Evolutionary conservation across 2,113 vertebrate genomes (phyloP).

Genomic region (Plestiodon gilberti): DNA sequence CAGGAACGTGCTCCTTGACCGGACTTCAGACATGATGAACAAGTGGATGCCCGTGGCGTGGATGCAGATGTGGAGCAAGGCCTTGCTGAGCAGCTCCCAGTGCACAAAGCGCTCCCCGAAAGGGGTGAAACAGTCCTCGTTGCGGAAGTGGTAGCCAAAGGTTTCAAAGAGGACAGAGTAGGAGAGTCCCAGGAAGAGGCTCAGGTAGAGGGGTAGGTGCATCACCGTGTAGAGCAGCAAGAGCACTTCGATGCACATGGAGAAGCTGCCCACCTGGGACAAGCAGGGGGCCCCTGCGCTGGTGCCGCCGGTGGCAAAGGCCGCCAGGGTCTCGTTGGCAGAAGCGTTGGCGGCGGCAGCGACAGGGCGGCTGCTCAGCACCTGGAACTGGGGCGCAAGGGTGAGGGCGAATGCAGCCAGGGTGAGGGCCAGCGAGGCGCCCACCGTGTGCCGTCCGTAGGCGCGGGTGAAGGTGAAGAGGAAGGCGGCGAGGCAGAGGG

Average conservation of each 20-base stretch:
- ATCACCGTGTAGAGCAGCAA: constrained; percentile 95
- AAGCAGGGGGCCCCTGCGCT: background rate
- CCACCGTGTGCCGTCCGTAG: constrained; percentile 88
- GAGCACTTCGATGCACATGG: constrained; percentile 93
- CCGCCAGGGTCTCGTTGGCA: background rate
- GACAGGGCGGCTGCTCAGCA: constrained; percentile 61
- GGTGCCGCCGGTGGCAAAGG: too few species aligned
- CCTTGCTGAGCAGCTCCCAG: constrained; percentile 89
- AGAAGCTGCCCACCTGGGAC: constrained; percentile 88
- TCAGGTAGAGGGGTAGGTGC: constrained; percentile 93
- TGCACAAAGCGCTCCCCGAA: constrained; percentile 57
- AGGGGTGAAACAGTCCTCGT: constrained; percentile 55
- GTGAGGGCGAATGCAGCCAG: constrained; percentile 89
- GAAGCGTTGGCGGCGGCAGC: too few species aligned
- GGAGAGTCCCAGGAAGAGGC: constrained; percentile 87
- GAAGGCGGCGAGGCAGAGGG: constrained; percentile 85
- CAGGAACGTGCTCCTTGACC: constrained; percentile 96
- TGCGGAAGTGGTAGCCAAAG: constrained; percentile 86
- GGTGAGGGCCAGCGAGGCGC: constrained; percentile 87
- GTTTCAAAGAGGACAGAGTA: constrained; percentile 94
- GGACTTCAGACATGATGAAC: constrained; percentile 97
- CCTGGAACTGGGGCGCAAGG: constrained; percentile 88
- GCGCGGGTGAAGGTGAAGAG: constrained; percentile 90
- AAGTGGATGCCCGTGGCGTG: constrained; percentile 94
- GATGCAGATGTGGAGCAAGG: constrained; percentile 91